Percentiles rank a stretch among this genome's conserved stretches.
phyloP scores from a whole-genome alignment of 2,113 vertebrate species.

The Herpailurus yagouaroundi region DNA sequence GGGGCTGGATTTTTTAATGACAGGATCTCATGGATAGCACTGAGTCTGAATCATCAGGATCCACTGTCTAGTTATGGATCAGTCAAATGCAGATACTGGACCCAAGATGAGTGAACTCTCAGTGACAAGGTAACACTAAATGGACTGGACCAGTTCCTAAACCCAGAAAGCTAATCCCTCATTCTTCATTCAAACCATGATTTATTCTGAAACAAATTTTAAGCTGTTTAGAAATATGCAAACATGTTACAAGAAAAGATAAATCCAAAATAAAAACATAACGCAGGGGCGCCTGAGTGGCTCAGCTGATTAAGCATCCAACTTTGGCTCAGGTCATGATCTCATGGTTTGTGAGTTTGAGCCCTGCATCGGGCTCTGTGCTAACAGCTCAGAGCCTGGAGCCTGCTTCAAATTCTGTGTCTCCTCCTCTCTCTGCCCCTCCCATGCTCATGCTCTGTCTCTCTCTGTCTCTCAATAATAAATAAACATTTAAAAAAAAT shows the following conservation, averaged over 20 bases:
- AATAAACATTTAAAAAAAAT: too few relatives aligned
- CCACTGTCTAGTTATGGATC: background rate
- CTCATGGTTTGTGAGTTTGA: too few relatives aligned
- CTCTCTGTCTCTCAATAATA: too few relatives aligned
- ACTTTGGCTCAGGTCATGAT: too few relatives aligned
- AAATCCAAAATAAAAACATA: constrained; percentile 12
- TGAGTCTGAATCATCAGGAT: background rate
- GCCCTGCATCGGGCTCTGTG: too few relatives aligned
- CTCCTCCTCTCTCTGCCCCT: too few relatives aligned
- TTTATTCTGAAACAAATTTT: background rate
- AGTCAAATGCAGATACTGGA: background rate
- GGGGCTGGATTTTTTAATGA: background rate
- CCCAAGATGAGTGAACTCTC: background rate
- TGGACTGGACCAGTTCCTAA: background rate
- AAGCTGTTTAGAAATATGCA: background rate
- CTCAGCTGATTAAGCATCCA: too few relatives aligned
- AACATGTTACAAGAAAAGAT: background rate
- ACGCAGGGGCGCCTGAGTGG: background rate
- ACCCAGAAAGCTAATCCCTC: background rate
- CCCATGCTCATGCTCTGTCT: too few relatives aligned
- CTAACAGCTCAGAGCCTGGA: too few relatives aligned
- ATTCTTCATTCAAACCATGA: background rate
- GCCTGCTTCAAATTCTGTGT: too few relatives aligned
- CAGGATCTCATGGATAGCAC: background rate
- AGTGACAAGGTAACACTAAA: background rate